Base-by-base conservation (phyloP, 2,113 vertebrate species). In the Centrocercus urophasianus region DNA sequence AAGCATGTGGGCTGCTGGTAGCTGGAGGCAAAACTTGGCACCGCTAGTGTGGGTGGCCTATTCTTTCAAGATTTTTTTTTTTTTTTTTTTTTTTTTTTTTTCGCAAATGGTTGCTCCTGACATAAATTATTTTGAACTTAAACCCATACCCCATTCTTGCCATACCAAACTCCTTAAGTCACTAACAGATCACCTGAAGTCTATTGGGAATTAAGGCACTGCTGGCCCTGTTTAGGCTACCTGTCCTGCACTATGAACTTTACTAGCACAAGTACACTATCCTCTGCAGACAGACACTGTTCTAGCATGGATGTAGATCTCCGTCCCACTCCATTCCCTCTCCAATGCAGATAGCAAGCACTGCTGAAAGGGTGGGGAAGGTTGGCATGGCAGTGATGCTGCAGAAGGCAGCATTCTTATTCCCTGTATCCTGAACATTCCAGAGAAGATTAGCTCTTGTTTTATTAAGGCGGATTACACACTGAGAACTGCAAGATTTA, bases 221-320 rank as follows among this genome's bases (percentile, higher is more conserved):
- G n/a, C 72, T 79, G n/a, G 10, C 10, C 24, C 50, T 24, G 15
- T 11, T 40, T 8, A 24, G 17, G 13, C 7, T 60, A 56, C 15
- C 30, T 27, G 13, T 59, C n/a, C 27, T n/a, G 25, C 4, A 2
- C 20, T 12, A 3, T 20, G 36, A 25, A 12, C n/a, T 60, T 0
- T 4, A 1, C 11, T 16, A 56, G 18, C 19, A 42, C 4, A 5
- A 30, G 25, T 13, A 17, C 52, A 54, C 14, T 1, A 0, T 13
- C 6, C 1, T 12, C 11, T 2, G 38, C 79, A 64, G 34, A 76
- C 28, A 56, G 17, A 56, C 8, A 15, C 52, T 54, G 52, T 54
- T 54, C 52, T 54, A 80, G 16, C 11, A 1, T 1, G 1, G 1
- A 36, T 13, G 15, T 4, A 61, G 11, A 32, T 6, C 22, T 36